phyloP scores from a whole-genome alignment of 2,113 vertebrate species.

The human region DNA sequence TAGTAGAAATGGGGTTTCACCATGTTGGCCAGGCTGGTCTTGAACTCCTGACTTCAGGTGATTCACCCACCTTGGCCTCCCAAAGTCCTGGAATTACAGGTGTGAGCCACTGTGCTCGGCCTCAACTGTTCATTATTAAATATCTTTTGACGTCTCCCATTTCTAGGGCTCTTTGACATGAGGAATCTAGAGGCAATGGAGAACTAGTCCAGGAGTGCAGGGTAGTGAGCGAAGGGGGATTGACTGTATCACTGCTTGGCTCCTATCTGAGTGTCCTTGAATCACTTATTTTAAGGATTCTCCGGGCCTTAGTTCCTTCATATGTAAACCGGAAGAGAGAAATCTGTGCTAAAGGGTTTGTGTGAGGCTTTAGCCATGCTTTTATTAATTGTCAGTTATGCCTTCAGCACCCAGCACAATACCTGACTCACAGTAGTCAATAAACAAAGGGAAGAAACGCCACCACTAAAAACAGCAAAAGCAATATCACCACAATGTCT shows the following conservation, averaged over 20 bases:
- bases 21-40: too few relatives aligned
- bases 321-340: neutral
- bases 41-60: too few relatives aligned
- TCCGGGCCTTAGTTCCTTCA: neutral
- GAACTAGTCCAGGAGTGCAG: neutral
- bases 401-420: too few relatives aligned
- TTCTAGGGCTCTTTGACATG: neutral
- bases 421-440: neutral
- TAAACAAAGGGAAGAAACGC: neutral
- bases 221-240: neutral
- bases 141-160: neutral
- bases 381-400: neutral
- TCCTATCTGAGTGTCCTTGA: neutral
- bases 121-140: neutral
- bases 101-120: too few relatives aligned
- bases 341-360: neutral
- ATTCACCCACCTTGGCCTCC: too few relatives aligned
- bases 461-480: neutral
- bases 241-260: neutral
- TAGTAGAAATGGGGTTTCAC: too few relatives aligned
- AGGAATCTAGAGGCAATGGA: neutral
- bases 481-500: rapidly evolving
- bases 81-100: too few relatives aligned
- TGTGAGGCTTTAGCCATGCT: neutral
- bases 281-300: neutral